Evolutionary conservation across 2,888 invertebrate species (phyloP).

Genomic region (Leucoptera coffeella): DNA sequence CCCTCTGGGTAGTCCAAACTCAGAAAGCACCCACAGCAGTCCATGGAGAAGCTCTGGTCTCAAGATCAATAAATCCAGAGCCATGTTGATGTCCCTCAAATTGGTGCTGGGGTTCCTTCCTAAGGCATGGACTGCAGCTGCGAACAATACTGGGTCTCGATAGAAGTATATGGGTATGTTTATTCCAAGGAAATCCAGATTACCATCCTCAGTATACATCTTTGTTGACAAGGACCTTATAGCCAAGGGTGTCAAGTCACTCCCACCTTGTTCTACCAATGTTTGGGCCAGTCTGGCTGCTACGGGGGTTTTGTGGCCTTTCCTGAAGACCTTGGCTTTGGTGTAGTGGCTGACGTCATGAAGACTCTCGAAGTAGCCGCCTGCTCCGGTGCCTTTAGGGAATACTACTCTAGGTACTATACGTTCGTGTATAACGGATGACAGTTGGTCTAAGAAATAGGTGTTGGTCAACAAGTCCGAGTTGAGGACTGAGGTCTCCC

Average conservation of each 20-base stretch:
- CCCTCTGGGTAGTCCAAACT: slow-evolving; percentile 49
- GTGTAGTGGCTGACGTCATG: slow-evolving; percentile 59
- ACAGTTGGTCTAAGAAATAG: slow-evolving; percentile 59
- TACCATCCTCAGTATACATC: slow-evolving; percentile 5
- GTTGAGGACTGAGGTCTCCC: slow-evolving; percentile 66
- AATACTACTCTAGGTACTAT: slow-evolving; percentile 86
- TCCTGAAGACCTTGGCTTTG: slow-evolving; percentile 45
- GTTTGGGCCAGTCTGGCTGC: slow-evolving; percentile 53
- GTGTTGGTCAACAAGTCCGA: slow-evolving; percentile 69
- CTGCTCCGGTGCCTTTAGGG: slow-evolving; percentile 81
- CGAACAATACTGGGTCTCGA: slow-evolving; percentile 41
- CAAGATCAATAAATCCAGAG: slow-evolving; percentile 40
- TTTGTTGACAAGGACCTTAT: slow-evolving; percentile 25
- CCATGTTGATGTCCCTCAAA: slow-evolving; percentile 13
- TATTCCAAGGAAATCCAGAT: too few relatives aligned
- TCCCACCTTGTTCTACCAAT: slow-evolving; percentile 58
- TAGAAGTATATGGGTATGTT: slow-evolving; percentile 50
- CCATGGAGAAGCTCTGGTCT: slow-evolving; percentile 38
- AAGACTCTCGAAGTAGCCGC: slow-evolving; percentile 71
- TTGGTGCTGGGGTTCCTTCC: slow-evolving; percentile 45
- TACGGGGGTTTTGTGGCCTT: slow-evolving; percentile 46
- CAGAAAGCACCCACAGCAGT: slow-evolving; percentile 32
- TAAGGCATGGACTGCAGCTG: slow-evolving; percentile 47
- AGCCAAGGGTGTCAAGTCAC: slow-evolving; percentile 29
- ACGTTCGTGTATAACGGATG: slow-evolving; percentile 74